Evolutionary conservation across 2,888 invertebrate species (phyloP).

Genomic region (Cerastoderma edule): DNA sequence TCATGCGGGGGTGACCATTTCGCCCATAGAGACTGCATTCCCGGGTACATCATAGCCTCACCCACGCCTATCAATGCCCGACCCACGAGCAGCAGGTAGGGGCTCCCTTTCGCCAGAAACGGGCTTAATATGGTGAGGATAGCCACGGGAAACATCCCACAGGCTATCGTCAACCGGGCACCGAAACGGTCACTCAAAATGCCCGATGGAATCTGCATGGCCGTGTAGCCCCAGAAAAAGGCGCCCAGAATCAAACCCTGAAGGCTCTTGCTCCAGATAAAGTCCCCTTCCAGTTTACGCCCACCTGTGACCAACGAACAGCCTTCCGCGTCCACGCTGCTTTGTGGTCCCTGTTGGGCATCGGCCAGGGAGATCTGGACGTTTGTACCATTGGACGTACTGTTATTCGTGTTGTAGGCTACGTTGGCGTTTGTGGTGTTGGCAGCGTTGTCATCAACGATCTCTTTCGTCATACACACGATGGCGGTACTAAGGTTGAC

Average conservation of each 20-base stretch:
- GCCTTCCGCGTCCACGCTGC: conserved; percentile 26
- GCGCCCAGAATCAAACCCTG: conserved; percentile 74
- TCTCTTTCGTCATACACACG: conserved; percentile 84
- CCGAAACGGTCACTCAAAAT: conserved; percentile 71
- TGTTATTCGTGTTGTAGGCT: background rate
- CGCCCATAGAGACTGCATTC: conserved; percentile 72
- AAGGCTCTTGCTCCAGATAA: conserved; percentile 68
- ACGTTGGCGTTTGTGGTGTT: background rate
- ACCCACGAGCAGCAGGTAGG: conserved; percentile 67
- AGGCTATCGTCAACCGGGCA: conserved; percentile 61
- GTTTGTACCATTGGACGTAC: background rate
- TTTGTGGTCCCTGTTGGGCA: no score
- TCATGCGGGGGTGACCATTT: conserved; percentile 75
- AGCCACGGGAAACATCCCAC: conserved; percentile 72
- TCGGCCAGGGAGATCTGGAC: no score
- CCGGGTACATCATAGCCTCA: conserved; percentile 75
- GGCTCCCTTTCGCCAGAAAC: conserved; percentile 65
- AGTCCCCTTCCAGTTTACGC: conserved; percentile 60
- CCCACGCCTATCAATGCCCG: conserved; percentile 71
- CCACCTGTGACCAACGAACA: conserved; percentile 27
- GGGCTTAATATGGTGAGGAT: conserved; percentile 68
- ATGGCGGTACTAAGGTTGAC: conserved; percentile 86
- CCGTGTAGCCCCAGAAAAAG: conserved; percentile 77
- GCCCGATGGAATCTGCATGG: conserved; percentile 75
- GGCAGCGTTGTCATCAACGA: background rate